phyloP scores from a whole-genome alignment of 1,140 invertebrate genomes.

The Nilaparvata lugens region DNA sequence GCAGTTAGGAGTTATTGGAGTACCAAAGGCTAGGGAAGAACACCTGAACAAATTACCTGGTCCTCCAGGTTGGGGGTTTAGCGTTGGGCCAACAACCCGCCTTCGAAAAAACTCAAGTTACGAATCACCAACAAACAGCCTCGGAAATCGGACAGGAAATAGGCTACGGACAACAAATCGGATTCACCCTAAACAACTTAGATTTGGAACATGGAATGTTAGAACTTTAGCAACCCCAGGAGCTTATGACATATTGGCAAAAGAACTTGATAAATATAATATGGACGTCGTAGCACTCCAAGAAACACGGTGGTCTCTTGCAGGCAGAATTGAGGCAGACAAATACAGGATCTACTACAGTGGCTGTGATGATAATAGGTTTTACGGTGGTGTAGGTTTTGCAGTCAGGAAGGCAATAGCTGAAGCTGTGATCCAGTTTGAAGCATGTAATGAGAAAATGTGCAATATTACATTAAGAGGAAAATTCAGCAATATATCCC shows the following conservation, averaged over 20 bases:
- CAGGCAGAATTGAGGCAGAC: conserved; percentile 1
- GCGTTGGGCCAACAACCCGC: background rate
- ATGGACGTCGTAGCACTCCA: background rate
- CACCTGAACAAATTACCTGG: too few relatives aligned
- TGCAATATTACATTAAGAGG: too few relatives aligned
- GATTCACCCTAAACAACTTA: background rate
- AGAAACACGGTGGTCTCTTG: background rate
- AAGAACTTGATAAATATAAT: conserved; percentile 3
- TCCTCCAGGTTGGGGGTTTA: too few relatives aligned
- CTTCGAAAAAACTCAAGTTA: background rate
- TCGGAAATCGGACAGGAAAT: background rate
- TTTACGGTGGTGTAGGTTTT: background rate
- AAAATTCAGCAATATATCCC: too few relatives aligned
- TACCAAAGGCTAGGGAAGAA: too few relatives aligned
- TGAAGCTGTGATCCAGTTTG: too few relatives aligned
- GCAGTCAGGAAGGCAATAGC: too few relatives aligned
- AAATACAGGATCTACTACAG: background rate
- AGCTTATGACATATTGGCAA: conserved; percentile 3
- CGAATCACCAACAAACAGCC: background rate
- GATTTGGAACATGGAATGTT: conserved; percentile 8
- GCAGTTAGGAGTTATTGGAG: too few relatives aligned
- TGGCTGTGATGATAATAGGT: background rate
- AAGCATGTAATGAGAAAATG: too few relatives aligned
- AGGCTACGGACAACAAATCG: background rate
- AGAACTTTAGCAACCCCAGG: background rate